A percentile compares a stretch with the other conserved stretches of the same genome.
Evolutionary conservation across 2,888 invertebrate species (phyloP).

Genomic region (Tryphoninae sp.): DNA sequence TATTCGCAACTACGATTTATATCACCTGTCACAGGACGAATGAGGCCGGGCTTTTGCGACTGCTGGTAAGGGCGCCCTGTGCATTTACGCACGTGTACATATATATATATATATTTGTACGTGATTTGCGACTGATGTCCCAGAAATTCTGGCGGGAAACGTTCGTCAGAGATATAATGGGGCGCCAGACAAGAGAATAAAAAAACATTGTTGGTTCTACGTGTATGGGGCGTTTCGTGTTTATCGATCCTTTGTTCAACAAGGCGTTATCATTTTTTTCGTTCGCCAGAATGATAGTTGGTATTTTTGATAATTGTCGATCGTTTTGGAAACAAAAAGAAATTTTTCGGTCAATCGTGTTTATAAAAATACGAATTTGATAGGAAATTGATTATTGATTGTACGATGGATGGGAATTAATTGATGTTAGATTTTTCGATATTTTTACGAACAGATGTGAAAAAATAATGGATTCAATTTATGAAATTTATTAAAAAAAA

Average conservation of each 20-base stretch:
- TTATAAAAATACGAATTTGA: not conserved
- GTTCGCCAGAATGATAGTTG: too few species aligned
- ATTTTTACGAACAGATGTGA: not conserved
- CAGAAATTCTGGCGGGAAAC: not conserved
- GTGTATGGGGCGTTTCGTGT: not conserved
- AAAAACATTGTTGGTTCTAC: not conserved
- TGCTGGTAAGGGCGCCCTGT: slow-evolving; percentile 20
- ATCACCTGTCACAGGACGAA: not conserved
- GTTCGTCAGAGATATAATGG: slow-evolving; percentile 1
- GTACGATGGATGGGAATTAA: not conserved
- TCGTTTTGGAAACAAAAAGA: too few species aligned
- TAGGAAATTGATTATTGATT: not conserved
- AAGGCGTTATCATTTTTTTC: too few species aligned
- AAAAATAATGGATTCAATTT: too few species aligned
- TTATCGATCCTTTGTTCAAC: not conserved
- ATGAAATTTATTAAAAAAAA: not conserved
- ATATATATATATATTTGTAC: not conserved
- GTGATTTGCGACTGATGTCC: slow-evolving; percentile 35
- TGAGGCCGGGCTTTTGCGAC: slow-evolving; percentile 29
- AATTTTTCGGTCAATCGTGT: too few species aligned
- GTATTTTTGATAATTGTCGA: too few species aligned
- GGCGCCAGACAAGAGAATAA: not conserved
- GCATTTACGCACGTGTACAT: not conserved
- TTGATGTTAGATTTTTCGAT: not conserved
- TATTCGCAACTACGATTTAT: slow-evolving; percentile 52